Conservation (phyloP, 2,797 vertebrate genomes). For the Otolemur crassicaudatus region DNA sequence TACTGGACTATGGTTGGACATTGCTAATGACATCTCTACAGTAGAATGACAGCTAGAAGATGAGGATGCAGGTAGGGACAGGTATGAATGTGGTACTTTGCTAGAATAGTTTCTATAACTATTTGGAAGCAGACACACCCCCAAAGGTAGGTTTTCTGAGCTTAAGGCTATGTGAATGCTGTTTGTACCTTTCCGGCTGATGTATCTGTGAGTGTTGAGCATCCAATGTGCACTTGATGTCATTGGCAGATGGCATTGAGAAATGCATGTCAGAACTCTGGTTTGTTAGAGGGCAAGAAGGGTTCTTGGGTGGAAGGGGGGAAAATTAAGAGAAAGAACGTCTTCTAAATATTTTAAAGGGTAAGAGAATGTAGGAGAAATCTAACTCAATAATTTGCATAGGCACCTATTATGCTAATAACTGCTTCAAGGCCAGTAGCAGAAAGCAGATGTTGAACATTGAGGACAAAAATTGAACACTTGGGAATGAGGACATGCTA, state of each 20-base stretch:
- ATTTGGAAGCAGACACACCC: conserved; percentile 4
- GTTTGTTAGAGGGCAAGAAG: conserved; percentile 6
- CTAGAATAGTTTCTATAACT: neutral
- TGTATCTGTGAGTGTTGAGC: neutral
- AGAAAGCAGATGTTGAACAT: neutral
- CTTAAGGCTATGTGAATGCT: neutral
- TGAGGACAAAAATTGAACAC: neutral
- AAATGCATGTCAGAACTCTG: conserved; percentile 13
- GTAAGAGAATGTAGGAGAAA: neutral
- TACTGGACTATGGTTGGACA: neutral
- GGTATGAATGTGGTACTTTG: neutral
- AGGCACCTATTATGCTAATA: neutral
- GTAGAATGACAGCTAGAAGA: neutral
- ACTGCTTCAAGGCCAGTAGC: neutral
- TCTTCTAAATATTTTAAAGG: neutral
- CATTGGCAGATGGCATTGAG: neutral
- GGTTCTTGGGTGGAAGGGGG: neutral
- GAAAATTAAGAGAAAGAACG: conserved; percentile 20
- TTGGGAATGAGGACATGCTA: neutral
- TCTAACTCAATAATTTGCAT: neutral
- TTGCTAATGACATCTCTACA: neutral
- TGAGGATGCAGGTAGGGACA: neutral
- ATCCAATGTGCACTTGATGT: conserved; percentile 1
- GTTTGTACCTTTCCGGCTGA: neutral
- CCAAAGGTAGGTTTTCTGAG: neutral